phyloP scores from a whole-genome alignment of 2,113 vertebrate genomes.

The Actenoides hombroni region DNA sequence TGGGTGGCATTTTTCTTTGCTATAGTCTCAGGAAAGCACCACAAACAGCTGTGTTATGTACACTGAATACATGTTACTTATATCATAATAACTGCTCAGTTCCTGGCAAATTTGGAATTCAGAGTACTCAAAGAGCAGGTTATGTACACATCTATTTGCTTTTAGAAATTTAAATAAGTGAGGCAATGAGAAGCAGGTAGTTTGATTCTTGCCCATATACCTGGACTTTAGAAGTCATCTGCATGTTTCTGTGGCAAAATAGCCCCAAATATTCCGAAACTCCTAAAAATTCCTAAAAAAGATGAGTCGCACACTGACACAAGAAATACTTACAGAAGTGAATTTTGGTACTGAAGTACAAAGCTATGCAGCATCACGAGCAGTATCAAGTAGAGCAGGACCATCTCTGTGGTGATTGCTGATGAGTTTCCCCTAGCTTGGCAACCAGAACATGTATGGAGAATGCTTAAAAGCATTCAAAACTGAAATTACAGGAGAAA shows the following conservation, averaged over 20 bases:
- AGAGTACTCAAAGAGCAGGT: neutral
- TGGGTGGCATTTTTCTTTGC: neutral
- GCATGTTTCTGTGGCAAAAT: fast-evolving
- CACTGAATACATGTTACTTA: neutral
- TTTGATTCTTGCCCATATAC: neutral
- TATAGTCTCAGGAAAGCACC: neutral
- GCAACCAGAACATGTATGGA: neutral
- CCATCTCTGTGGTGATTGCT: neutral
- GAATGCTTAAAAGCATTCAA: neutral
- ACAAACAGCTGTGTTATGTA: neutral
- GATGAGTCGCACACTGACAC: fast-evolving
- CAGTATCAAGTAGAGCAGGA: neutral
- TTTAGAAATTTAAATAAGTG: neutral
- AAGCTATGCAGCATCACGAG: neutral
- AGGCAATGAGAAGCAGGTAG: neutral
- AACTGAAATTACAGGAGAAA: neutral
- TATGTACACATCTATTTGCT: neutral
- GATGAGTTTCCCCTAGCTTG: neutral
- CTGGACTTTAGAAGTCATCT: neutral
- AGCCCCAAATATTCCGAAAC: neutral
- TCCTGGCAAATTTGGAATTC: neutral
- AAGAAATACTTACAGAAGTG: neutral
- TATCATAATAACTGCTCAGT: neutral
- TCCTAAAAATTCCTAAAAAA: neutral
- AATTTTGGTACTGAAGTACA: fast-evolving